phyloP scores from a whole-genome alignment of 1,140 invertebrate genomes.

The Drosophila suzukii region DNA sequence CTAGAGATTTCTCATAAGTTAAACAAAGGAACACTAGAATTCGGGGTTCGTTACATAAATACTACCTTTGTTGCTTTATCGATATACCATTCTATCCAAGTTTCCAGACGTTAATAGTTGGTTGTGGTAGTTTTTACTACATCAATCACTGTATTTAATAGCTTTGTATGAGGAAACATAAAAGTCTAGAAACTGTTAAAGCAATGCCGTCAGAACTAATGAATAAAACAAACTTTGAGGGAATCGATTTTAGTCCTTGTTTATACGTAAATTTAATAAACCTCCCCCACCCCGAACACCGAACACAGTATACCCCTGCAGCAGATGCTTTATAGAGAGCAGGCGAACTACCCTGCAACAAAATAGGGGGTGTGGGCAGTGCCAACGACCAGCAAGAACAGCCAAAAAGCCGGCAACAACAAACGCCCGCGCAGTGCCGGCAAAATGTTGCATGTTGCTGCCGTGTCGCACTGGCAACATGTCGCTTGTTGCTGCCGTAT shows the following conservation, averaged over 20 bases:
- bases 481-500: too few relatives aligned
- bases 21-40: neutral
- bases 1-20: neutral
- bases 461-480: constrained; percentile 1
- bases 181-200: constrained; percentile 1
- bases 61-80: neutral
- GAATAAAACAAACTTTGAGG: constrained; percentile 34
- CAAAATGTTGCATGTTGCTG: constrained; percentile 21
- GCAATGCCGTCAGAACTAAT: constrained; percentile 10
- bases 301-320: constrained; percentile 27
- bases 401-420: constrained; percentile 78
- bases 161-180: neutral
- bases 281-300: constrained; percentile 15
- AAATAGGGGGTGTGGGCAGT: constrained; percentile 28
- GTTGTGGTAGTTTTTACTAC: neutral
- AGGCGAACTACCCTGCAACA: constrained; percentile 62
- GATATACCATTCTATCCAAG: neutral
- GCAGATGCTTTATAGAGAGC: constrained; percentile 19
- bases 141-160: neutral
- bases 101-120: neutral
- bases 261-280: constrained; percentile 19
- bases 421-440: constrained; percentile 21
- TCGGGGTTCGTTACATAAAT: neutral
- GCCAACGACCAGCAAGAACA: constrained; percentile 56
- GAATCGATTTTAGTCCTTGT: constrained; percentile 11